These are phyloP conservation scores for Drosophila colorata DNA, from an alignment of 2,888 invertebrate species.

Conservation along the genomic window DNA sequence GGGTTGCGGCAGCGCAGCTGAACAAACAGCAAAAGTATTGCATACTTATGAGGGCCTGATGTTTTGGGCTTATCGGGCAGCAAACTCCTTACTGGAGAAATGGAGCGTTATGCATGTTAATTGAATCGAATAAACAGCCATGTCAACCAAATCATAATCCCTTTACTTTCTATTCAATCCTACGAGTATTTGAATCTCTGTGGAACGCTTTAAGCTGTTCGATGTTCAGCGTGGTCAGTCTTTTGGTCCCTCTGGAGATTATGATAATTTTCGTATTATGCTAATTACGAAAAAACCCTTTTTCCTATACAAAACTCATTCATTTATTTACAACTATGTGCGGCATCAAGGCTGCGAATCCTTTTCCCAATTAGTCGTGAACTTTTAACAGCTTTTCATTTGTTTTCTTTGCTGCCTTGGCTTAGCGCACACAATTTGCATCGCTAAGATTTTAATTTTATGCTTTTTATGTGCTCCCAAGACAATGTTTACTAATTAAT, in stretches of 20 bases:
- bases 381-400: conserved; percentile 32
- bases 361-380: conserved; percentile 39
- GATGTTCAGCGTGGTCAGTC: conserved; percentile 22
- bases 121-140: conserved; percentile 42
- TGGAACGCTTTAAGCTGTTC: conserved; percentile 3
- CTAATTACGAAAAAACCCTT: conserved; percentile 61
- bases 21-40: conserved; percentile 45
- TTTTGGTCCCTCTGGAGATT: conserved; percentile 25
- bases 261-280: conserved; percentile 67
- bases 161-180: not conserved
- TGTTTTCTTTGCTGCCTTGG: conserved; percentile 17
- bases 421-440: conserved; percentile 58
- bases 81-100: conserved; percentile 35
- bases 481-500: conserved; percentile 48
- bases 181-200: conserved; percentile 7
- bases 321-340: conserved; percentile 45
- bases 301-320: conserved; percentile 60
- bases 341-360: conserved; percentile 2
- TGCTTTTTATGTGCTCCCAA: conserved; percentile 25
- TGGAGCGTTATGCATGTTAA: conserved; percentile 59
- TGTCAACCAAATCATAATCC: conserved; percentile 44
- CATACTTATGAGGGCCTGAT: conserved; percentile 60
- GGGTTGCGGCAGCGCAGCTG: conserved; percentile 5
- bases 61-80: conserved; percentile 32
- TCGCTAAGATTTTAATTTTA: conserved; percentile 51